Percentiles rank a stretch among this genome's conserved stretches.
Evolutionary conservation across 2,888 invertebrate species (phyloP).

Genomic region (Meteorus cinctellus): DNA sequence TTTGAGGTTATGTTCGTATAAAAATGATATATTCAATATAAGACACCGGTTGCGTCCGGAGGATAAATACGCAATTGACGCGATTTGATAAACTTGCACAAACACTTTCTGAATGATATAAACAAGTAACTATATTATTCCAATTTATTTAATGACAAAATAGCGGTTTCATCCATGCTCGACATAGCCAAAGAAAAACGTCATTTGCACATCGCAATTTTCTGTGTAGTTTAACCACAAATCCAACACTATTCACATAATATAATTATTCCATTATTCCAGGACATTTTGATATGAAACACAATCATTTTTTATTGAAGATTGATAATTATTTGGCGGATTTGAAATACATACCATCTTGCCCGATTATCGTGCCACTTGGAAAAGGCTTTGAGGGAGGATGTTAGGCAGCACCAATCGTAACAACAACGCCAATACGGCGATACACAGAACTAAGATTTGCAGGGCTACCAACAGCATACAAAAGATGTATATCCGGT

Average conservation of each 20-base stretch:
- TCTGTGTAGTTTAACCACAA: conserved; percentile 28
- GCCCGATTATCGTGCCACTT: conserved; percentile 55
- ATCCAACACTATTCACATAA: conserved; percentile 49
- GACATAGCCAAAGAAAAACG: conserved; percentile 38
- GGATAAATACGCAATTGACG: too few species aligned
- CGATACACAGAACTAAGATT: not conserved
- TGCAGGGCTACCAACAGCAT: conserved; percentile 11
- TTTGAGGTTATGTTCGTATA: conserved; percentile 55
- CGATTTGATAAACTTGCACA: not conserved
- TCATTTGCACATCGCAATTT: conserved; percentile 34
- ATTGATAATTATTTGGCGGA: conserved; percentile 62
- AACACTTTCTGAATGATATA: not conserved
- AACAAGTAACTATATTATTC: not conserved
- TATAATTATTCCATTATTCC: not conserved
- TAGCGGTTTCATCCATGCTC: conserved; percentile 50
- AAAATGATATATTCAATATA: not conserved
- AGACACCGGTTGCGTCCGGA: not conserved
- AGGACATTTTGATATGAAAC: conserved; percentile 40
- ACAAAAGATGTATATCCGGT: not conserved
- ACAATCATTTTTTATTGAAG: conserved; percentile 48
- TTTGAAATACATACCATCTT: conserved; percentile 69
- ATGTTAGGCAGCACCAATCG: conserved; percentile 43
- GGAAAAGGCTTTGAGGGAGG: conserved; percentile 55
- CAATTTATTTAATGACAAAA: not conserved
- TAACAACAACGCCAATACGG: conserved; percentile 38